Evolutionary conservation across 2,113 vertebrate genomes (phyloP).

Genomic region (Phalacrocorax carbo): DNA sequence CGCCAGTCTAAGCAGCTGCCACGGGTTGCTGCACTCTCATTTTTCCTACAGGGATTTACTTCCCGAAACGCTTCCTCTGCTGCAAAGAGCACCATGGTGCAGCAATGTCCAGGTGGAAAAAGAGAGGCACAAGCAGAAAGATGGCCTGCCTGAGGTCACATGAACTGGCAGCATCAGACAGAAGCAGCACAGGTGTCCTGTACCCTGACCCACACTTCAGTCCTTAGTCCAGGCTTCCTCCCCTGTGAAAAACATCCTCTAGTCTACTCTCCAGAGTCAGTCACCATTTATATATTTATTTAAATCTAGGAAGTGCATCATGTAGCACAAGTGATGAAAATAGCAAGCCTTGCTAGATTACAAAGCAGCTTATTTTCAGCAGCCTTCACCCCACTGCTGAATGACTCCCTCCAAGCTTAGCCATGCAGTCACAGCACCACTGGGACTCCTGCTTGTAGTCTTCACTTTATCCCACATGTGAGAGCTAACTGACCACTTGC

Average conservation of each 20-base stretch:
- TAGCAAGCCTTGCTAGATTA: neutral
- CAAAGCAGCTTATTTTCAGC: neutral
- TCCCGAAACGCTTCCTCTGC: neutral
- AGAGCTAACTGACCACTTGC: neutral
- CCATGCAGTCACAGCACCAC: neutral
- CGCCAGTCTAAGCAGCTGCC: neutral
- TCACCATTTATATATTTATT: neutral
- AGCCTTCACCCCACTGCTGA: neutral
- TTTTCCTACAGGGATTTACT: neutral
- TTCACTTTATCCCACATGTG: neutral
- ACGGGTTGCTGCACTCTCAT: neutral
- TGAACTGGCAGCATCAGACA: neutral
- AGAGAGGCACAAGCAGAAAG: neutral
- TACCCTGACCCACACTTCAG: neutral
- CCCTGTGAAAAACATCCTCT: neutral
- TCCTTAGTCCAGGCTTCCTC: neutral
- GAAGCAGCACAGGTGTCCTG: accelerated
- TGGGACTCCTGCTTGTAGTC: neutral
- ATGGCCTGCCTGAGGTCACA: neutral
- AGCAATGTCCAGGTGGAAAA: neutral
- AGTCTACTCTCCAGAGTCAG: neutral
- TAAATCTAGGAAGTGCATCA: neutral
- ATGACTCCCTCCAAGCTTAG: neutral
- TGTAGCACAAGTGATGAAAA: neutral
- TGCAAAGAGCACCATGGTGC: neutral